Conservation (phyloP, 2,797 vertebrate species). For the Leucoraja ocellata region DNA sequence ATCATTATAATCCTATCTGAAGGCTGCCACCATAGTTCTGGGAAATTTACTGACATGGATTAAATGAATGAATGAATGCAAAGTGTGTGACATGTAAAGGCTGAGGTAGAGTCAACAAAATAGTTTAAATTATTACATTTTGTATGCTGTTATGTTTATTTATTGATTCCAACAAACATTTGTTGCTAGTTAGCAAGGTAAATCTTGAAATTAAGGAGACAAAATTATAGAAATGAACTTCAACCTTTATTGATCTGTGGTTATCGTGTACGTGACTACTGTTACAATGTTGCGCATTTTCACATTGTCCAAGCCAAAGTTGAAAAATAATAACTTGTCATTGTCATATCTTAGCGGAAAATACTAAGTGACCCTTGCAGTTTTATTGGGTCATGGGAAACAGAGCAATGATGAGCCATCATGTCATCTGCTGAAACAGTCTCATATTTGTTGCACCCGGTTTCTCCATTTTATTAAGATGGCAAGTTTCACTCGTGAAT, state of each 20-base stretch:
- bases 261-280: constrained; percentile 22
- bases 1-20: neutral
- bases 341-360: neutral
- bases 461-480: neutral
- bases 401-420: neutral
- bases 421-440: neutral
- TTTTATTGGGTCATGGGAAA: neutral
- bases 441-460: neutral
- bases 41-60: too few relatives aligned
- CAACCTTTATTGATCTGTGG: constrained; percentile 30
- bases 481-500: neutral
- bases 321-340: neutral
- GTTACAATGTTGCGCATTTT: neutral
- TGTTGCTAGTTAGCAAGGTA: neutral
- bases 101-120: neutral
- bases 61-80: neutral
- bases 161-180: neutral
- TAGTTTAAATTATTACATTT: neutral
- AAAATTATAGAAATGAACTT: constrained; percentile 18
- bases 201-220: neutral
- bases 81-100: too few relatives aligned
- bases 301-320: constrained; percentile 25
- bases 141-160: neutral
- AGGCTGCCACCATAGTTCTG: neutral
- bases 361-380: neutral